A percentile compares a stretch with the other conserved stretches of the same genome.
phyloP scores from a whole-genome alignment of 2,797 vertebrate species.

The Champsocephalus esox region DNA sequence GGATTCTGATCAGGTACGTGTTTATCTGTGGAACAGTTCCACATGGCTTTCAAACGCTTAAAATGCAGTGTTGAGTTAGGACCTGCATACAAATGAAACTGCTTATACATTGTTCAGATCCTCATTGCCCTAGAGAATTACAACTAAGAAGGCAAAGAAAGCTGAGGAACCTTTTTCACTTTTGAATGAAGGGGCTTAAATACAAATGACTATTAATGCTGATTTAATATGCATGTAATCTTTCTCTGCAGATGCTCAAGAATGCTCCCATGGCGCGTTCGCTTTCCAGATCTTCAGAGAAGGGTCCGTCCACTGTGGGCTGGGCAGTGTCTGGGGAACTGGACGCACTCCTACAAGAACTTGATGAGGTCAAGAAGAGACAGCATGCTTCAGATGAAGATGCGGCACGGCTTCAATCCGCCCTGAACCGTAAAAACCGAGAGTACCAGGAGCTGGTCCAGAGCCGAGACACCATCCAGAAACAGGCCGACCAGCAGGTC shows the following conservation, averaged over 20 bases:
- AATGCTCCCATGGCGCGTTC: constrained; percentile 81
- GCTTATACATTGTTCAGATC: neutral
- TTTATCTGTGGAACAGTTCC: neutral
- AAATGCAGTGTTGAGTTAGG: neutral
- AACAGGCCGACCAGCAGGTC: constrained; percentile 92
- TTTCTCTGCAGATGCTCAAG: constrained; percentile 69
- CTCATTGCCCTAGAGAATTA: neutral
- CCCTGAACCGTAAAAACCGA: constrained; percentile 86
- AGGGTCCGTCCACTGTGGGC: constrained; percentile 65
- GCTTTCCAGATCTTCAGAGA: constrained; percentile 87
- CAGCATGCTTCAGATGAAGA: constrained; percentile 84
- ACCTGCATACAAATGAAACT: neutral
- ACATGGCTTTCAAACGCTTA: neutral
- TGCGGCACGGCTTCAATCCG: constrained; percentile 82
- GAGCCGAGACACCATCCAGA: constrained; percentile 87
- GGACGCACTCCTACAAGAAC: constrained; percentile 82
- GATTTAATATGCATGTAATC: neutral
- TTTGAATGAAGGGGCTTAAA: neutral
- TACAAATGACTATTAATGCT: neutral
- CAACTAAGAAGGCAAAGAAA: neutral
- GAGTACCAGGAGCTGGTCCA: constrained; percentile 89
- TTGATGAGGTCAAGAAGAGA: constrained; percentile 83
- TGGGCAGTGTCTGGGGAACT: constrained; percentile 69
- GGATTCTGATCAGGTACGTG: constrained; percentile 88
- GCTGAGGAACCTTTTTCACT: neutral